Conservation (phyloP, 1,140 invertebrate genomes). For the Helicorthomorpha holstii region DNA sequence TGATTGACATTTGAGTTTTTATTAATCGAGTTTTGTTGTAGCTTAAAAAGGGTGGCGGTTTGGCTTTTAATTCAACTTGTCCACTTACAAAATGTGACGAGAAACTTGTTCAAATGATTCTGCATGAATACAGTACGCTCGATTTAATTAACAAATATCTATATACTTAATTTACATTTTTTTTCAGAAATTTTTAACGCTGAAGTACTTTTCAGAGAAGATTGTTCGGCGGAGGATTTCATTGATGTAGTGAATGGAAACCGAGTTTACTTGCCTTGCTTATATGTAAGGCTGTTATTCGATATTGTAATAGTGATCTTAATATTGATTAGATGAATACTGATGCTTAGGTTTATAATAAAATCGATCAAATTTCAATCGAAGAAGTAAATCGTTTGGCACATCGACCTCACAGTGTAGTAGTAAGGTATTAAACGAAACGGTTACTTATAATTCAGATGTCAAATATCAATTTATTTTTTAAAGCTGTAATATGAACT, state of each 20-base stretch:
- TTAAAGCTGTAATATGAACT: constrained; percentile 94
- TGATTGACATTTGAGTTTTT: constrained; percentile 1
- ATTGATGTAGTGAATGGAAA: constrained; percentile 98
- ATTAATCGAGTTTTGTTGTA: constrained; percentile 25
- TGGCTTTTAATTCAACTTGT: constrained; percentile 96
- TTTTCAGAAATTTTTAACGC: constrained; percentile 82
- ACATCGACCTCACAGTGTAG: constrained; percentile 70
- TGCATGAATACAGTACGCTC: constrained; percentile 78
- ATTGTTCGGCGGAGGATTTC: constrained; percentile 87
- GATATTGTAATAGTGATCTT: not conserved
- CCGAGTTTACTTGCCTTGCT: constrained; percentile 88
- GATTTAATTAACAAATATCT: not conserved
- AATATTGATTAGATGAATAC: constrained; percentile 11
- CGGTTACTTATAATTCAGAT: not conserved
- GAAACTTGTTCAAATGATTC: constrained; percentile 93
- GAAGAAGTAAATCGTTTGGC: constrained; percentile 96
- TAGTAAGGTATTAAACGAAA: constrained; percentile 54
- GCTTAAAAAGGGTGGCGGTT: constrained; percentile 91
- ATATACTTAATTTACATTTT: constrained; percentile 2
- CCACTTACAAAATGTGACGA: constrained; percentile 85
- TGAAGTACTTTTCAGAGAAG: constrained; percentile 87
- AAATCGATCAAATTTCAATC: constrained; percentile 99
- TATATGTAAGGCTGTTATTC: constrained; percentile 60
- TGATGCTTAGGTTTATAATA: constrained; percentile 65
- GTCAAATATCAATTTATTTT: constrained; percentile 10